These are phyloP conservation scores for Strix uralensis DNA, from an alignment of 2,113 vertebrate species.

Conservation along the genomic window DNA sequence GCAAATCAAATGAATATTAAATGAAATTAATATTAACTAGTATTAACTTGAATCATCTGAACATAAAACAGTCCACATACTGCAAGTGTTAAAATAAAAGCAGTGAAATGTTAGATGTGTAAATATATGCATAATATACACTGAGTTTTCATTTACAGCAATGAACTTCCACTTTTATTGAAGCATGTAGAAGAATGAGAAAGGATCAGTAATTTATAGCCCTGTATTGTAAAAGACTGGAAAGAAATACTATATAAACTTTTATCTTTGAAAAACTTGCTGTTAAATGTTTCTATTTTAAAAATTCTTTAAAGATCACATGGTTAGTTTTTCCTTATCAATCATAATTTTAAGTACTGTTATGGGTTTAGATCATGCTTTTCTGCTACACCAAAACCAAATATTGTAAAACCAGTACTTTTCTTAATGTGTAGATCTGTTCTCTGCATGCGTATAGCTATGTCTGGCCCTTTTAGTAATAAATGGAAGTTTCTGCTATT, in stretches of 20 bases:
- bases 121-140: neutral
- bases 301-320: neutral
- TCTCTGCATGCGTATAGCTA: neutral
- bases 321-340: neutral
- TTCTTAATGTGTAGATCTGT: accelerated
- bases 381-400: neutral
- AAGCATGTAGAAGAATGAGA: neutral
- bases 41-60: neutral
- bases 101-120: neutral
- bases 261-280: neutral
- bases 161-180: neutral
- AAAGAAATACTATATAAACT: neutral
- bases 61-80: neutral
- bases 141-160: neutral
- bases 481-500: neutral
- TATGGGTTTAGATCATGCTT: neutral
- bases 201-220: neutral
- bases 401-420: neutral
- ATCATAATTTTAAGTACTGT: neutral
- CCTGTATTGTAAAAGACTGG: neutral
- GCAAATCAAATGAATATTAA: neutral
- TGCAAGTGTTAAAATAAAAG: neutral
- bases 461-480: neutral
- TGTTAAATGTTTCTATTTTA: neutral
- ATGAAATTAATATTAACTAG: neutral